A percentile compares a stretch with the other conserved stretches of the same genome.
Conservation (phyloP, 2,797 vertebrate species). For the Protonibea diacanthus region DNA sequence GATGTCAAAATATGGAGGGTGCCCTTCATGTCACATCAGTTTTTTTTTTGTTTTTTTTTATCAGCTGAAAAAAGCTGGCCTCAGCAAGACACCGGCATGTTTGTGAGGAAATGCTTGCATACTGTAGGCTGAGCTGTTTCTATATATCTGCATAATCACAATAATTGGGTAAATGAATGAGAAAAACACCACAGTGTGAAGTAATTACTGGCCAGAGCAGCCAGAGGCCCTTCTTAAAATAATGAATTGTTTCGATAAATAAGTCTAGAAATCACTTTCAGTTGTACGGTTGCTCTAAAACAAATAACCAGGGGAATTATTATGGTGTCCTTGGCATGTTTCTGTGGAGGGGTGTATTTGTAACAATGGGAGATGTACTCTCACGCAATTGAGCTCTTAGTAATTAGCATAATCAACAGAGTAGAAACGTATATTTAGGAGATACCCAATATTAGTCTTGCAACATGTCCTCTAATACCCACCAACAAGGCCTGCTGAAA, state of each 20-base stretch:
- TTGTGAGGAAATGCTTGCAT: neutral
- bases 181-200: conserved; percentile 55
- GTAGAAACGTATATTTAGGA: conserved; percentile 55
- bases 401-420: conserved; percentile 66
- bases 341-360: conserved; percentile 52
- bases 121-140: conserved; percentile 25
- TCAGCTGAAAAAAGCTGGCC: conserved; percentile 13
- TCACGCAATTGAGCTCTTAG: conserved; percentile 36
- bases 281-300: conserved; percentile 40
- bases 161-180: conserved; percentile 68
- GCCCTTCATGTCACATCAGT: conserved; percentile 22
- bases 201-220: conserved; percentile 67
- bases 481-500: conserved; percentile 52
- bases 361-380: conserved; percentile 43
- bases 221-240: conserved; percentile 51
- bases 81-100: conserved; percentile 12
- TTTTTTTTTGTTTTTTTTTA: neutral
- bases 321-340: conserved; percentile 38
- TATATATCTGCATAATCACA: conserved; percentile 63
- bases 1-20: conserved; percentile 45
- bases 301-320: conserved; percentile 42
- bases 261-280: conserved; percentile 53
- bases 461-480: conserved; percentile 43
- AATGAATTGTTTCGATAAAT: conserved; percentile 68
- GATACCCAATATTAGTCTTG: conserved; percentile 64